phyloP scores from a whole-genome alignment of 2,113 vertebrate genomes.

The Poecilia latipinna region DNA sequence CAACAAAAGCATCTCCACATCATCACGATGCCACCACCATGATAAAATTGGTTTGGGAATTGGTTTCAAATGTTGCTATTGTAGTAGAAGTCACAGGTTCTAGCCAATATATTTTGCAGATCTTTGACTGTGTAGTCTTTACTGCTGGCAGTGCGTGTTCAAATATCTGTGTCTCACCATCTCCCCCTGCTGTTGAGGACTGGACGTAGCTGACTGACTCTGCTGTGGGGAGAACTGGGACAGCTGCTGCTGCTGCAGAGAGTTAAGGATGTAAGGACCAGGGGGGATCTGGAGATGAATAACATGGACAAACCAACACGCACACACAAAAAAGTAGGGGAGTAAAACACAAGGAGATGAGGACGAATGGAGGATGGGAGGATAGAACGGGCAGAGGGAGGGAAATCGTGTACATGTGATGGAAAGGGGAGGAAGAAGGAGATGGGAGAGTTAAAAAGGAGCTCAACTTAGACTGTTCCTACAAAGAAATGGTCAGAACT shows the following conservation, averaged over 20 bases:
- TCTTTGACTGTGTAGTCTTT: background rate
- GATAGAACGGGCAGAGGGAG: background rate
- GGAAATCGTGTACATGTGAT: slow-evolving; percentile 31
- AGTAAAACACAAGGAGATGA: slow-evolving; percentile 17
- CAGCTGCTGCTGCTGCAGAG: slow-evolving; percentile 86
- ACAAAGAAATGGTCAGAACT: slow-evolving; percentile 17
- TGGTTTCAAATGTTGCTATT: too few relatives aligned
- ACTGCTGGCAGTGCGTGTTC: background rate
- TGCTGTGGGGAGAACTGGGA: slow-evolving; percentile 86
- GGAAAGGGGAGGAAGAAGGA: slow-evolving; percentile 27
- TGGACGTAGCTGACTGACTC: slow-evolving; percentile 83
- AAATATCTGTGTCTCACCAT: slow-evolving; percentile 72
- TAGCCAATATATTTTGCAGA: background rate
- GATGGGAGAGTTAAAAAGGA: slow-evolving; percentile 43
- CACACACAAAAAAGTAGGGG: slow-evolving; percentile 2
- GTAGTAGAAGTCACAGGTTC: too few relatives aligned
- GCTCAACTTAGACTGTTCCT: slow-evolving; percentile 20
- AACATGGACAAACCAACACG: slow-evolving; percentile 35
- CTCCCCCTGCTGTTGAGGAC: slow-evolving; percentile 86
- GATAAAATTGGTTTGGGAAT: too few relatives aligned
- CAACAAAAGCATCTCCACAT: background rate
- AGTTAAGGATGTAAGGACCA: slow-evolving; percentile 89
- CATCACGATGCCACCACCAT: too few relatives aligned
- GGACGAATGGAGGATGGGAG: background rate
- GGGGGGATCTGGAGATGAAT: slow-evolving; percentile 81